Base-by-base conservation (phyloP, 2,797 vertebrate species). In the Megaceryle alcyon region DNA sequence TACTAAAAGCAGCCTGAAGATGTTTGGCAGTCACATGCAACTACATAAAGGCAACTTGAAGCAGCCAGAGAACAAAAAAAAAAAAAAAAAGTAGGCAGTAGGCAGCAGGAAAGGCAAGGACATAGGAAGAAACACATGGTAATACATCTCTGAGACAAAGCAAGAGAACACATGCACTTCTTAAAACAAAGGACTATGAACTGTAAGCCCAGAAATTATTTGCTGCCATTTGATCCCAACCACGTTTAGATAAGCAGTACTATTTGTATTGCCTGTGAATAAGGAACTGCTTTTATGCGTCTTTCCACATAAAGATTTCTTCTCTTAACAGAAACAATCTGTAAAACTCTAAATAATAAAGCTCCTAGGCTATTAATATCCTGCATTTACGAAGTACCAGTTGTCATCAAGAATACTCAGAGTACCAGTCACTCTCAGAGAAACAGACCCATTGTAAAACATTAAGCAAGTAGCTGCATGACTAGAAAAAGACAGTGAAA, bases 351-450 rank as follows among this genome's bases (percentile, higher is more conserved):
- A 35, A 95, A 66, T 12, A 92, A 68, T 60, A 73, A 77, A 82
- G 56, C 14, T 66, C 48, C 82, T 63, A 64, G 14, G 60, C 59
- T 95, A 92, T 89, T 92, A 82, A 94, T 91, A 91, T 43, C 14
- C 64, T 85, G 13, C 56, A 82, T 80, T 88, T 85, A 86, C 46
- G 31, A 73, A 90, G 81, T 39, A 88, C 63, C 88, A 88, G 81
- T 89, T 95, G 88, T 80, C 75, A 90, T 25, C 33, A 57, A 84
- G 78, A 94, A 86, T 51, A 93, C 23, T 43, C 66, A 82, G 35
- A 46, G 73, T 87, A 92, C 66, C 56, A 82, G 83, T 49, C 78
- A 72, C 60, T 75, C 33, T 41, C 82, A 90, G 82, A 81, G 57
- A 78, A 90, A 82, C 13, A 82, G 53, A 81, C 18, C 20, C 68